A percentile compares a stretch with the other conserved stretches of the same genome.
Evolutionary conservation across 2,888 invertebrate species (phyloP).

Genomic region (Pyrocoelia pectoralis): DNA sequence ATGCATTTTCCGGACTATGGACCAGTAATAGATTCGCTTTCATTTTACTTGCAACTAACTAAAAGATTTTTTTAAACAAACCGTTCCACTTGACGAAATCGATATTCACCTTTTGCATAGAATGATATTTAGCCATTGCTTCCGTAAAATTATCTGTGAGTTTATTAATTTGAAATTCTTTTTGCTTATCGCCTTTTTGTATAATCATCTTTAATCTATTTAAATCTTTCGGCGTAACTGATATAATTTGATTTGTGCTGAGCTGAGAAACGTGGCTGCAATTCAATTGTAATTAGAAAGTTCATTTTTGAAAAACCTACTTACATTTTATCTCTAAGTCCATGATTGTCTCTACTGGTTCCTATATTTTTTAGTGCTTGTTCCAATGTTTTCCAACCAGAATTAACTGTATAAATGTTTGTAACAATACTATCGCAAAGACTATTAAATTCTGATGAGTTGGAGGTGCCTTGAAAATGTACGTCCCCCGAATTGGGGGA

Average conservation of each 20-base stretch:
- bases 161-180: slow-evolving; percentile 84
- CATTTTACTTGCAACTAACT: slow-evolving; percentile 75
- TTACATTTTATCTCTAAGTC: slow-evolving; percentile 72
- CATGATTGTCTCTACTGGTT: slow-evolving; percentile 76
- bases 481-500: slow-evolving; percentile 66
- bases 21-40: slow-evolving; percentile 65
- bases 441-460: slow-evolving; percentile 78
- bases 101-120: slow-evolving; percentile 87
- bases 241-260: slow-evolving; percentile 76
- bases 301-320: too few relatives aligned
- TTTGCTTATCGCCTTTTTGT: slow-evolving; percentile 77
- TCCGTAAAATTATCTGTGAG: slow-evolving; percentile 84
- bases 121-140: slow-evolving; percentile 78
- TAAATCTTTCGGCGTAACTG: slow-evolving; percentile 76
- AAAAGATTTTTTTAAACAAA: slow-evolving; percentile 25
- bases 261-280: slow-evolving; percentile 77
- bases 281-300: slow-evolving; percentile 39
- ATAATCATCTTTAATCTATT: slow-evolving; percentile 75
- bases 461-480: slow-evolving; percentile 70
- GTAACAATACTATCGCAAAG: slow-evolving; percentile 83
- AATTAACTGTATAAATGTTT: slow-evolving; percentile 80
- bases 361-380: slow-evolving; percentile 78
- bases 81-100: too few relatives aligned
- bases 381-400: slow-evolving; percentile 75
- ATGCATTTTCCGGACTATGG: slow-evolving; percentile 51